A percentile compares a stretch with the other conserved stretches of the same genome.
phyloP scores from a whole-genome alignment of 2,888 invertebrate species.

The Drosophila atripex region DNA sequence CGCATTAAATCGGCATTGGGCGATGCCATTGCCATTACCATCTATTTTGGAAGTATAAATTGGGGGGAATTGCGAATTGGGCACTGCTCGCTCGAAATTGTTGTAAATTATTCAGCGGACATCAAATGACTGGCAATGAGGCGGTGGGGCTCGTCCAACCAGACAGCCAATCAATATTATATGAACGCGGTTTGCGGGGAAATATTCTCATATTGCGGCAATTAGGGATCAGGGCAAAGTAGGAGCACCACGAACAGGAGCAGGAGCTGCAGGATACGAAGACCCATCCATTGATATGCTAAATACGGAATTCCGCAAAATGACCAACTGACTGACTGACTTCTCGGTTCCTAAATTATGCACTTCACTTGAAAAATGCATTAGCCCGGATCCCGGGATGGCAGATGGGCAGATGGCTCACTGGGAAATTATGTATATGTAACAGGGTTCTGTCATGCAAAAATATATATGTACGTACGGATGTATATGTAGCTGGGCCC shows the following conservation, averaged over 20 bases:
- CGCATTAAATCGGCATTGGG: slow-evolving; percentile 53
- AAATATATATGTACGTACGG: slow-evolving; percentile 9
- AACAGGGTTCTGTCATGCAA: background rate
- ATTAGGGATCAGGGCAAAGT: slow-evolving; percentile 55
- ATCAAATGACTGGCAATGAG: slow-evolving; percentile 65
- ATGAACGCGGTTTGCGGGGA: slow-evolving; percentile 34
- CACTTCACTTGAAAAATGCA: slow-evolving; percentile 70
- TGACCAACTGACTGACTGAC: slow-evolving; percentile 45
- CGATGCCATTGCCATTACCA: slow-evolving; percentile 21
- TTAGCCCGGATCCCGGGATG: slow-evolving; percentile 53
- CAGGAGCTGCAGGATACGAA: background rate
- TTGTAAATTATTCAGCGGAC: slow-evolving; percentile 74
- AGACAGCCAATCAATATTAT: slow-evolving; percentile 62
- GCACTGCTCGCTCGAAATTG: slow-evolving; percentile 53
- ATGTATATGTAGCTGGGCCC: slow-evolving; percentile 35
- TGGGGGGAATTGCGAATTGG: slow-evolving; percentile 14
- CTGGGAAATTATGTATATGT: slow-evolving; percentile 33
- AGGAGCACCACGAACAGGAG: no score
- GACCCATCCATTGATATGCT: slow-evolving; percentile 44
- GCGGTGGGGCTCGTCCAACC: slow-evolving; percentile 29
- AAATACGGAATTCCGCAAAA: slow-evolving; percentile 36
- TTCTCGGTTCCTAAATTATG: slow-evolving; percentile 63
- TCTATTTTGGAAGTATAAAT: slow-evolving; percentile 30
- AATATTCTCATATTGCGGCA: slow-evolving; percentile 56
- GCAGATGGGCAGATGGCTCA: slow-evolving; percentile 6